Percentiles rank a stretch among this genome's conserved stretches.
Conservation (phyloP, 2,113 vertebrate species). For the Oreotrochilus melanogaster region DNA sequence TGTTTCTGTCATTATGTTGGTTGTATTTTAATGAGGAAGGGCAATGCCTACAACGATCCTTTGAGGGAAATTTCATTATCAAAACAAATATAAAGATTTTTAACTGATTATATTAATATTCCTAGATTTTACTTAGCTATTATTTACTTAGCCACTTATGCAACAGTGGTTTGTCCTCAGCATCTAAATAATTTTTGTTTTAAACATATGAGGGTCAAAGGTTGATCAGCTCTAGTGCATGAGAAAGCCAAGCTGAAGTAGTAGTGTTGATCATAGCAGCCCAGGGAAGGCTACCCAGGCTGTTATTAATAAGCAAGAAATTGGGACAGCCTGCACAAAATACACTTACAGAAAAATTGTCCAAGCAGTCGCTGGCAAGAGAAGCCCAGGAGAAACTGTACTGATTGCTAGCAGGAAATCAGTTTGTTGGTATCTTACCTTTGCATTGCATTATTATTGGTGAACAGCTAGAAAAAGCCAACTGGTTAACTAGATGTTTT, state of each 20-base stretch:
- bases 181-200: constrained; percentile 32
- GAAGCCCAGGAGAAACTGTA: not conserved
- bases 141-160: not conserved
- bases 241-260: not conserved
- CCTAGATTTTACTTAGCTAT: not conserved
- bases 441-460: not conserved
- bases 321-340: not conserved
- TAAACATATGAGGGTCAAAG: constrained; percentile 3
- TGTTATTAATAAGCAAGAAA: constrained; percentile 9
- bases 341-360: not conserved
- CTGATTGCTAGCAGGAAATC: not conserved
- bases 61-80: not conserved
- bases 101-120: not conserved
- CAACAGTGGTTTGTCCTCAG: not conserved
- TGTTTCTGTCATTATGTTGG: not conserved
- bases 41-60: not conserved
- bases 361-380: not conserved
- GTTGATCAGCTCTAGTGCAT: not conserved
- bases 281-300: not conserved
- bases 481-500: not conserved
- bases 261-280: not conserved
- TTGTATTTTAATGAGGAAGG: not conserved
- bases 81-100: not conserved
- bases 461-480: not conserved
- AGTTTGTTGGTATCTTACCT: not conserved